These are phyloP conservation scores for Liposcelis brunnea DNA, from an alignment of 2,888 invertebrate species.

Conservation along the genomic window DNA sequence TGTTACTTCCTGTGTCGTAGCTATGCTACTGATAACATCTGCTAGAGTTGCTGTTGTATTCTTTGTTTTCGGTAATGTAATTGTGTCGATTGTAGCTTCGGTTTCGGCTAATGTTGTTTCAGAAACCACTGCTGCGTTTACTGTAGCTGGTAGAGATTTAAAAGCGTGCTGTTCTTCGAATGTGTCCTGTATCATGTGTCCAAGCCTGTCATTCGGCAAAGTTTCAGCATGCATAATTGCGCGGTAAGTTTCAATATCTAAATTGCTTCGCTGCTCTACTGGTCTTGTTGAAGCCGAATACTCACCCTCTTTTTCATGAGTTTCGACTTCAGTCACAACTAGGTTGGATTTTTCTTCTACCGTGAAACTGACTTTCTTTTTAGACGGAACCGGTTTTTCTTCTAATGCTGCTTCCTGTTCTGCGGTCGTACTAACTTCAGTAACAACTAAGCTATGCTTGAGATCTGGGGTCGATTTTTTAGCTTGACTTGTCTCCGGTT, in stretches of 20 bases:
- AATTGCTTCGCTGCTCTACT: slow-evolving; percentile 14
- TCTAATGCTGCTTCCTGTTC: slow-evolving; percentile 30
- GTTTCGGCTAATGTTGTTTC: slow-evolving; percentile 10
- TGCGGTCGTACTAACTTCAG: slow-evolving; percentile 30
- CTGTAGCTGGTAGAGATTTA: slow-evolving; percentile 11
- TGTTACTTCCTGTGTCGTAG: neutral
- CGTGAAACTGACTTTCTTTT: slow-evolving; percentile 27
- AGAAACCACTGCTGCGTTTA: slow-evolving; percentile 1
- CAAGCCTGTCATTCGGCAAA: slow-evolving; percentile 15
- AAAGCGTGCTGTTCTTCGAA: slow-evolving; percentile 11
- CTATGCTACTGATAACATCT: slow-evolving; percentile 7
- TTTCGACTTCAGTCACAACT: slow-evolving; percentile 30
- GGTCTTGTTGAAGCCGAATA: slow-evolving; percentile 17
- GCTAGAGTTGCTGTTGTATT: slow-evolving; percentile 24
- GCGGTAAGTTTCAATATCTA: slow-evolving; percentile 14
- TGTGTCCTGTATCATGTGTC: slow-evolving; percentile 11
- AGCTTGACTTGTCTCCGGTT: slow-evolving; percentile 21
- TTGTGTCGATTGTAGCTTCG: slow-evolving; percentile 22
- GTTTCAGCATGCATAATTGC: slow-evolving; percentile 16
- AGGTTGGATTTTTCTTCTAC: slow-evolving; percentile 26
- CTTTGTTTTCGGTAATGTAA: slow-evolving; percentile 25
- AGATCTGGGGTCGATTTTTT: slow-evolving; percentile 23
- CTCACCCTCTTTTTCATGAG: slow-evolving; percentile 33
- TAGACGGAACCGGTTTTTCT: slow-evolving; percentile 26
- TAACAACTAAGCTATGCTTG: slow-evolving; percentile 31